phyloP scores from a whole-genome alignment of 2,113 vertebrate species.

The Cavia aperea region DNA sequence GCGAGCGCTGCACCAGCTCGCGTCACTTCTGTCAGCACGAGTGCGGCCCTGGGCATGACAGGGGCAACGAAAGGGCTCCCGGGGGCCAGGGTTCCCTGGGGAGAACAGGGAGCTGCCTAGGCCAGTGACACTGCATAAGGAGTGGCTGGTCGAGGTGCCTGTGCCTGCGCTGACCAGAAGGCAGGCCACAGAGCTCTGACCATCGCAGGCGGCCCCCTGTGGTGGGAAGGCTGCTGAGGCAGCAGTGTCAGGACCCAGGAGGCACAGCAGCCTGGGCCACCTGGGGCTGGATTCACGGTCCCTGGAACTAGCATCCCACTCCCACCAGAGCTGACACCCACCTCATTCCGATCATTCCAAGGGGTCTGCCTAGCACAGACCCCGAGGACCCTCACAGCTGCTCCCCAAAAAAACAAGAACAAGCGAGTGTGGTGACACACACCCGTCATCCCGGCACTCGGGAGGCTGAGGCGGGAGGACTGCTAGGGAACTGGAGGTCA shows the following conservation, averaged over 20 bases:
- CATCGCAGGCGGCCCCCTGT: not conserved
- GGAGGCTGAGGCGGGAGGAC: not conserved
- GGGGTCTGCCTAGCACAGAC: not conserved
- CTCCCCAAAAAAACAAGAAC: not conserved
- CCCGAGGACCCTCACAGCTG: too few relatives aligned
- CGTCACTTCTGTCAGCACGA: not conserved
- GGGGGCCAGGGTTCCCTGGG: not conserved
- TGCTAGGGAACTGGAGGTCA: too few relatives aligned
- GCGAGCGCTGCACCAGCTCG: too few relatives aligned
- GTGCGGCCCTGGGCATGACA: fast-evolving
- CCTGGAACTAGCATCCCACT: not conserved
- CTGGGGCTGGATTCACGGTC: not conserved
- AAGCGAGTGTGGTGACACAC: not conserved
- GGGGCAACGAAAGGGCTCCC: not conserved
- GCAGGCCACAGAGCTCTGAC: not conserved
- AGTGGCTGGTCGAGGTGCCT: not conserved
- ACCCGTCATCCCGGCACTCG: not conserved
- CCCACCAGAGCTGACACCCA: not conserved
- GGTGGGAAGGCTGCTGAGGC: not conserved
- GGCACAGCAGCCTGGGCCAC: not conserved
- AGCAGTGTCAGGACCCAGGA: not conserved
- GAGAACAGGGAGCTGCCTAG: not conserved
- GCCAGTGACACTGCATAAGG: too few relatives aligned
- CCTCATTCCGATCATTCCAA: not conserved
- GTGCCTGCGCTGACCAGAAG: not conserved